Base-by-base conservation (phyloP, 2,797 vertebrate genomes). In the Anas bahamensis region DNA sequence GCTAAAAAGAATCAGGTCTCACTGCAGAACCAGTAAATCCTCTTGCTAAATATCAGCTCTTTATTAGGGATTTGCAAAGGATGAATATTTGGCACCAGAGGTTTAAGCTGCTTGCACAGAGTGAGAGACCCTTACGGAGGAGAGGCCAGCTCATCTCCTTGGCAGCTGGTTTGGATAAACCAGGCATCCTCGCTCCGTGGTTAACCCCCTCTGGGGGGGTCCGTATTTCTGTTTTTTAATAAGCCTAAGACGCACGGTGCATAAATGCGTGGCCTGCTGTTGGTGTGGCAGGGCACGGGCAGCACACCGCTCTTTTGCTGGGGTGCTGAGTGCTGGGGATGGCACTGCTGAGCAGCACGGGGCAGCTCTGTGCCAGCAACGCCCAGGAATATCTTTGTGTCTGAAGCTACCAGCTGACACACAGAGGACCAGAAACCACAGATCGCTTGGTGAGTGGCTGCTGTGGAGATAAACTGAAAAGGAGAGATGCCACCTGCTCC, bases 61-160 rank as follows among this genome's bases (percentile, higher is more conserved):
- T 83, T 90, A 85, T 93, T 90, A 94, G 86, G 90, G 92, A 95
- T 93, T 93, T 94, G 78, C 75, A 95, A 92, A 94, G 94, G 82
- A 83, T 69, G 90, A 95, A 92, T 95, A 94, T 93, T 93, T 95
- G 92, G 82, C 86, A 94, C 75, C 56, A 83, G 70, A 87, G 42
- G n/a, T 94, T 95, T 95, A 89, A 94, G 79, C 79, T 93, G 72
- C 72, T 93, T 78, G 82, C 11, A 15, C 18, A 53, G 76, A 86
- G 69, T 57, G 78, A 88, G 83, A 86, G 86, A 95, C 76, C 90
- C 88, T 85, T 12, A 5, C 37, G 39, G 86, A 95, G 73, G 79
- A 86, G 81, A 84, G 61, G 48, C 68, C 74, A 83, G 61, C 72
- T 93, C 57, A 79, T 92, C 87, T 65, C 1, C 87, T 71, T 72